Conservation (phyloP, 2,888 invertebrate genomes). For the Aromia moschata region DNA sequence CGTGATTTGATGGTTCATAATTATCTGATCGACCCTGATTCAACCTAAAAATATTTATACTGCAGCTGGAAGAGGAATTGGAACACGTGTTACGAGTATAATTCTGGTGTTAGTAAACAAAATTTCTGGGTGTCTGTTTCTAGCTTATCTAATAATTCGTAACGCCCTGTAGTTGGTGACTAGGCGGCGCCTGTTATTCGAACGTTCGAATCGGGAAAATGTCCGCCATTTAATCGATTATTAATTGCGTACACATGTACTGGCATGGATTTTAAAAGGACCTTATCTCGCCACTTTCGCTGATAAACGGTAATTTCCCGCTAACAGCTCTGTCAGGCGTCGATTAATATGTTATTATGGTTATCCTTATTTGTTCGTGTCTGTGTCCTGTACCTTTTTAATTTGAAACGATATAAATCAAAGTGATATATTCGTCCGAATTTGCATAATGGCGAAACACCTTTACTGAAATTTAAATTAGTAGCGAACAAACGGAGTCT, state of each 20-base stretch:
- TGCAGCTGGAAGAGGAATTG: too few relatives aligned
- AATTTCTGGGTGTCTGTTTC: too few relatives aligned
- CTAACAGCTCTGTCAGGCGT: conserved; percentile 16
- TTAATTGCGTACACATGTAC: conserved; percentile 33
- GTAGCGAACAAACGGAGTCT: neutral
- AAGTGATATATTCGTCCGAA: conserved; percentile 8
- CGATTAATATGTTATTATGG: conserved; percentile 20
- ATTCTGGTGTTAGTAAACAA: too few relatives aligned
- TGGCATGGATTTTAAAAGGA: conserved; percentile 28
- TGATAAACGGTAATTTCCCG: conserved; percentile 12
- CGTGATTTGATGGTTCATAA: too few relatives aligned
- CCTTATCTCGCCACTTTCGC: conserved; percentile 21
- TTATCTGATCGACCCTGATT: too few relatives aligned
- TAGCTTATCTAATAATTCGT: too few relatives aligned
- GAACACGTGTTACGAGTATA: too few relatives aligned
- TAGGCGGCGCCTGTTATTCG: conserved; percentile 25
- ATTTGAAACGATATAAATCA: conserved; percentile 8
- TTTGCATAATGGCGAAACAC: conserved; percentile 10
- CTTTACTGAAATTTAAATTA: conserved; percentile 13
- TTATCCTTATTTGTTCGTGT: conserved; percentile 17
- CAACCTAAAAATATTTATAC: too few relatives aligned
- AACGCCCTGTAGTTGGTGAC: conserved; percentile 25
- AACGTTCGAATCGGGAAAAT: conserved; percentile 27
- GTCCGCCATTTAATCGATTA: conserved; percentile 35
- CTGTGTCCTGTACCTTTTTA: conserved; percentile 12